Conservation (phyloP, 92 coral and sea anemone genomes). For the Hydrozoanthus gracilis region DNA sequence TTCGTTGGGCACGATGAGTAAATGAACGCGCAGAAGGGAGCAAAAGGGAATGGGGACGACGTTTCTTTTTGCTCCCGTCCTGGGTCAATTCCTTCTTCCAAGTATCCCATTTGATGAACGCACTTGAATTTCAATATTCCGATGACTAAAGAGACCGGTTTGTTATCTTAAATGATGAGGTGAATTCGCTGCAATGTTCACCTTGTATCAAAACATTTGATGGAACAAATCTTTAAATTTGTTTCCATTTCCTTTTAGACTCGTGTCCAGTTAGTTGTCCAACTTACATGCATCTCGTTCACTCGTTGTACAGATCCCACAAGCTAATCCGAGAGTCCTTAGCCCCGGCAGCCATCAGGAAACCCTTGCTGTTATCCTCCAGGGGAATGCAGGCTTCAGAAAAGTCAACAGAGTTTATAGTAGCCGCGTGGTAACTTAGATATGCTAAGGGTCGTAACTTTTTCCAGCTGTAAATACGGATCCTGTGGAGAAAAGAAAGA, state of each 20-base stretch:
- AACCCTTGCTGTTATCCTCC: conserved; percentile 44
- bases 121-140: no score
- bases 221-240: background rate
- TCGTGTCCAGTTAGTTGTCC: background rate
- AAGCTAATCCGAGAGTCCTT: conserved; percentile 93
- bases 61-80: no score
- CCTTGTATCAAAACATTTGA: background rate
- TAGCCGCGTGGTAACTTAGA: conserved; percentile 81
- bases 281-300: background rate
- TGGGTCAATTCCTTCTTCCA: no score
- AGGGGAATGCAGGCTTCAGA: conserved; percentile 62
- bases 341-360: conserved; percentile 88
- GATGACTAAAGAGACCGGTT: no score
- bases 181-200: background rate
- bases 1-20: no score
- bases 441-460: conserved; percentile 83
- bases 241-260: no score
- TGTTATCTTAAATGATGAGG: no score
- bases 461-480: conserved; percentile 91
- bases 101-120: no score
- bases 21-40: no score
- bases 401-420: conserved; percentile 82
- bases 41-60: no score
- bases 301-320: conserved; percentile 90
- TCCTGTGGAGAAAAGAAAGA: conserved; percentile 47